Evolutionary conservation across 1,140 invertebrate species (phyloP).

Genomic region (Plectus sambesii): DNA sequence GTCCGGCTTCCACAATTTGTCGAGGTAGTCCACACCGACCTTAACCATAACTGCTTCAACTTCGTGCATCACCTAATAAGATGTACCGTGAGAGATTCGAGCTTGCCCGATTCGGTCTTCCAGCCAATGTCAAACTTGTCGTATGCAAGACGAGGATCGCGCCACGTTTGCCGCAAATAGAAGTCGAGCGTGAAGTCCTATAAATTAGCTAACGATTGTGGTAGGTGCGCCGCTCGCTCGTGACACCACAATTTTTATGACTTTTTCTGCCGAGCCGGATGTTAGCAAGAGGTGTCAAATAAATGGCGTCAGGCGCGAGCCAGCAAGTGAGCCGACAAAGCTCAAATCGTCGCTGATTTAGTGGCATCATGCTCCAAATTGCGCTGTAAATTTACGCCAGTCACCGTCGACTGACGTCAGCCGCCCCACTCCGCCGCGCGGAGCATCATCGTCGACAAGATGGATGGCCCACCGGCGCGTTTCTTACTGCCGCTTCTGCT

Average conservation of each 20-base stretch:
- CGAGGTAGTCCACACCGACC: constrained; percentile 78
- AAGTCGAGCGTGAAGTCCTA: constrained; percentile 96
- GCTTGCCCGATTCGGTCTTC: too few relatives aligned
- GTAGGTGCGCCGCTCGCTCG: too few relatives aligned
- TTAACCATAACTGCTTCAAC: constrained; percentile 52
- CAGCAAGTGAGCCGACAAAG: background rate
- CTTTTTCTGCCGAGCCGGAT: background rate
- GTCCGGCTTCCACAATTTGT: constrained; percentile 95
- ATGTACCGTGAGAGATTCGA: constrained; percentile 34
- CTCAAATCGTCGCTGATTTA: constrained; percentile 1
- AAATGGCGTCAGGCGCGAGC: constrained; percentile 2
- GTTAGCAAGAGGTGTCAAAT: background rate
- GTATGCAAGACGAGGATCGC: constrained; percentile 80
- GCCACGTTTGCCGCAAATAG: constrained; percentile 97
- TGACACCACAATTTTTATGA: background rate
- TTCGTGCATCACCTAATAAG: constrained; percentile 21
- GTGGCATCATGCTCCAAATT: background rate
- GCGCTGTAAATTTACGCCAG: background rate
- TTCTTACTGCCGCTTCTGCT: background rate
- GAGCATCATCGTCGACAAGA: background rate
- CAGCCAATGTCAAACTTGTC: constrained; percentile 65
- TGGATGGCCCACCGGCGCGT: too few relatives aligned
- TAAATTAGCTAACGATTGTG: too few relatives aligned
- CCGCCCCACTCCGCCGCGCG: background rate
- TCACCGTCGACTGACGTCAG: background rate